These are phyloP conservation scores for Drosophila anceps DNA, from an alignment of 2,888 invertebrate species.

Conservation along the genomic window DNA sequence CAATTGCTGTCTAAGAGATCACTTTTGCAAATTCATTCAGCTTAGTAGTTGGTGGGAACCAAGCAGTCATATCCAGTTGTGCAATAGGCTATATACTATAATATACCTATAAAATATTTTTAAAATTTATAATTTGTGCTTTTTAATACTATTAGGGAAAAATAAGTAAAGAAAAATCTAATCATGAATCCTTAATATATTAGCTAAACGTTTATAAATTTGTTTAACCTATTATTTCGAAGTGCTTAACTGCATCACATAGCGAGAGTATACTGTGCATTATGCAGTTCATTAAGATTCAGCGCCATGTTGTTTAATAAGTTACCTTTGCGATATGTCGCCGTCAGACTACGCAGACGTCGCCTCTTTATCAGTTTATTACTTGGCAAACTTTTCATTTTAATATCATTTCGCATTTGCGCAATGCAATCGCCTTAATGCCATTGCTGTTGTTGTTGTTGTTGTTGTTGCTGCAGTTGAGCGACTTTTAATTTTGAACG, in stretches of 20 bases:
- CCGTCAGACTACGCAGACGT: slow-evolving; percentile 77
- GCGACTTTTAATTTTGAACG: slow-evolving; percentile 84
- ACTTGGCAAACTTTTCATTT: slow-evolving; percentile 82
- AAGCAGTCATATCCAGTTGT: no score
- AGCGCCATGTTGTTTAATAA: slow-evolving; percentile 80
- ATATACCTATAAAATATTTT: no score
- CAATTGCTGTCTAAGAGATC: no score
- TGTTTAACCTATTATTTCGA: no score
- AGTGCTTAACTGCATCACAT: not conserved
- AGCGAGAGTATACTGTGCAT: slow-evolving; percentile 11
- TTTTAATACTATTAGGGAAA: no score
- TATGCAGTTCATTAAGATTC: slow-evolving; percentile 46
- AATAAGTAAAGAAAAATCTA: no score
- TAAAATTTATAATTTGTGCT: no score
- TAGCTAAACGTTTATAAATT: no score
- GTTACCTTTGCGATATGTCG: slow-evolving; percentile 79
- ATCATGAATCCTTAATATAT: no score
- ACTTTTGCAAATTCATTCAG: no score
- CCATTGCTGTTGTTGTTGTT: slow-evolving; percentile 31
- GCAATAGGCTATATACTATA: no score
- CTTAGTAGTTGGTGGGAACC: no score
- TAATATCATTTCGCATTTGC: slow-evolving; percentile 78
- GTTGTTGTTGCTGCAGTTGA: slow-evolving; percentile 56
- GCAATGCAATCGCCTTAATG: slow-evolving; percentile 66
- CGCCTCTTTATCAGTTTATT: slow-evolving; percentile 82